Conservation (phyloP, 1,140 invertebrate genomes). For the Coelopa frigida region DNA sequence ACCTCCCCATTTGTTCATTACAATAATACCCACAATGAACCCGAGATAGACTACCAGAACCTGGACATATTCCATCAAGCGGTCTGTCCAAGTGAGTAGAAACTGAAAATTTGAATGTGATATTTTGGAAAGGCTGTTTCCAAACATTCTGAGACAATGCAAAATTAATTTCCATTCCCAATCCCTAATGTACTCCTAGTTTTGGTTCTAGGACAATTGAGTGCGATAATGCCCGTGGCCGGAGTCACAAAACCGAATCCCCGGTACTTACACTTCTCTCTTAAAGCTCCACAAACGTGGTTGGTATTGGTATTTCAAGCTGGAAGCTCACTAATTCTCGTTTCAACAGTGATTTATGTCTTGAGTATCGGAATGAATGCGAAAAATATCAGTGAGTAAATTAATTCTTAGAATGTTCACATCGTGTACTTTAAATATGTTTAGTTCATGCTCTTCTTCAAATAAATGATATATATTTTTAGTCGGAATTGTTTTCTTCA, state of each 20-base stretch:
- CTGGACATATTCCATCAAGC: slow-evolving; percentile 31
- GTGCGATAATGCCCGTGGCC: slow-evolving; percentile 29
- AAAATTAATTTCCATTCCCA: too few species aligned
- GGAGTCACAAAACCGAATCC: slow-evolving; percentile 25
- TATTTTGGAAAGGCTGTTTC: too few species aligned
- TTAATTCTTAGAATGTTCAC: too few species aligned
- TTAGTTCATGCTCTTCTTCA: too few species aligned
- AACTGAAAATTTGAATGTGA: too few species aligned
- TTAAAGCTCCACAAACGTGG: slow-evolving; percentile 24
- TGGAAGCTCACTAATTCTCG: slow-evolving; percentile 16
- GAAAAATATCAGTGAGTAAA: slow-evolving; percentile 37
- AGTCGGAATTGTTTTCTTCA: slow-evolving; percentile 37
- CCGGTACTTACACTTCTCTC: slow-evolving; percentile 21
- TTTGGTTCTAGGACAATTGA: slow-evolving; percentile 32
- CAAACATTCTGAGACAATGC: too few species aligned
- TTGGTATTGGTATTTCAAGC: slow-evolving; percentile 22
- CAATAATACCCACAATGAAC: too few species aligned
- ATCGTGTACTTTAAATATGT: too few species aligned
- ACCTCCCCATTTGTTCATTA: too few species aligned
- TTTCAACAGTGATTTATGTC: slow-evolving; percentile 23
- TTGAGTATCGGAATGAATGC: slow-evolving; percentile 28
- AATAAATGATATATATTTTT: too few species aligned
- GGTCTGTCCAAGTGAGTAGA: slow-evolving; percentile 25
- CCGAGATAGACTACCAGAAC: too few species aligned
- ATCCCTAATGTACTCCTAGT: slow-evolving; percentile 20